Base-by-base conservation (phyloP, 2,888 invertebrate genomes). In the Parelbella ahira region DNA sequence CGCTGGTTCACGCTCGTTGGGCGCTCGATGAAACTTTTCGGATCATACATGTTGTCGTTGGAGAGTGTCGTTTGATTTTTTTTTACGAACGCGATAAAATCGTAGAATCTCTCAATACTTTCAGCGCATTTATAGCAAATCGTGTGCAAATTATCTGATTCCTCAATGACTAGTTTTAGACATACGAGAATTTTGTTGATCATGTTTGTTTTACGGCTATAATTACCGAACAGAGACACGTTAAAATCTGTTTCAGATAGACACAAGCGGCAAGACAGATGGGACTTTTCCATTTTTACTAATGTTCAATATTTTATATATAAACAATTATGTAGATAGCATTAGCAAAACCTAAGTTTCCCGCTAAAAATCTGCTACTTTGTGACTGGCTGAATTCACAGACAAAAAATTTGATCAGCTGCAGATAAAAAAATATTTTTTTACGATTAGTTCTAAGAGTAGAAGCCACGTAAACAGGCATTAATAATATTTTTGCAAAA, bases 61-160 rank as follows among this genome's bases (percentile, higher is more conserved):
- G 47, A 37, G 6, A 62, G 45, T 32, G 54, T 63, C 1, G 54
- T 60, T 49, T 86, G 83, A 23, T 67, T 66, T 62, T 81, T 76
- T 45, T 71, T 79, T 21, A 83, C 66, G 28, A 54, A 59, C 42
- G 48, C 62, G 27, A 68, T 54, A 56, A 76, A 84, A 50, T 79
- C 72, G 60, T 82, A 73, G 57, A 73, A 79, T 49, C 65, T 73
- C 53, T 83, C 82, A 10, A 84, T 61, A 32, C 68, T 79, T 37
- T 69, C 73, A 3, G 77, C 73, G 50, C 83, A 86, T 60, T 65
- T 78, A 58, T 70, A 78, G 55, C 84, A 86, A 38, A 86, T 78
- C 1, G 75, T 72, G 28, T 64, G 64, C 29, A 77, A 49, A n/a
- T 48, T 42, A 50, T 86, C 81, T 1, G 61, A 57, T 45, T 83